Evolutionary conservation across 37 sponge, comb jelly and placozoan genomes (phyloP).

Genomic region (Cliona cf. orientalis): DNA sequence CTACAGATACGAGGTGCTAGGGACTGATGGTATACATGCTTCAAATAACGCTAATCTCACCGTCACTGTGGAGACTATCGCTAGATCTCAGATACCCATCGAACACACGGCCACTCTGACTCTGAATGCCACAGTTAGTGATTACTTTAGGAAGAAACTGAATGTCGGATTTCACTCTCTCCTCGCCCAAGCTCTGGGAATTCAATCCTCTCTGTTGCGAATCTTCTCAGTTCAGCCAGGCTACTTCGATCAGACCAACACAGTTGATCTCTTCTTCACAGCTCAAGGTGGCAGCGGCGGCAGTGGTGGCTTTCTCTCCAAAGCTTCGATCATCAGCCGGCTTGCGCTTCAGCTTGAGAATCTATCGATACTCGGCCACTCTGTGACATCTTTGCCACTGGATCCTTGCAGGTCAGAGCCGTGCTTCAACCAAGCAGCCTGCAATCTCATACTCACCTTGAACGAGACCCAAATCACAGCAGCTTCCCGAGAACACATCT

Average conservation of each 20-base stretch:
- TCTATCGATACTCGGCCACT: background rate
- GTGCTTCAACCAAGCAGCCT: conserved; percentile 52
- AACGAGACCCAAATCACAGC: background rate
- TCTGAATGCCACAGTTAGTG: conserved; percentile 4
- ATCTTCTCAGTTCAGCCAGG: conserved; percentile 41
- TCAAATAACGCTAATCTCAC: conserved; percentile 27
- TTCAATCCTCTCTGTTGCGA: background rate
- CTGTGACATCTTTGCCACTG: conserved; percentile 32
- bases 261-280: conserved; percentile 39
- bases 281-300: background rate
- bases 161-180: conserved; percentile 2
- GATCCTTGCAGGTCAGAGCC: conserved; percentile 61
- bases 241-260: conserved; percentile 19
- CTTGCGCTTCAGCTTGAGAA: conserved; percentile 15
- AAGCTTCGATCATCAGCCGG: conserved; percentile 13
- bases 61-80: conserved; percentile 37
- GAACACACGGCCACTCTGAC: conserved; percentile 16
- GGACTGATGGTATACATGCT: conserved; percentile 21
- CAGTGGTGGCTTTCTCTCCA: background rate
- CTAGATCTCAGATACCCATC: background rate
- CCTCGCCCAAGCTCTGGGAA: background rate
- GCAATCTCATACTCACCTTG: conserved; percentile 15
- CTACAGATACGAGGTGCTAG: conserved; percentile 27
- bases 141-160: background rate
- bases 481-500: conserved; percentile 18